Conservation (phyloP, 2,113 vertebrate species). For the Aphyosemion australe region DNA sequence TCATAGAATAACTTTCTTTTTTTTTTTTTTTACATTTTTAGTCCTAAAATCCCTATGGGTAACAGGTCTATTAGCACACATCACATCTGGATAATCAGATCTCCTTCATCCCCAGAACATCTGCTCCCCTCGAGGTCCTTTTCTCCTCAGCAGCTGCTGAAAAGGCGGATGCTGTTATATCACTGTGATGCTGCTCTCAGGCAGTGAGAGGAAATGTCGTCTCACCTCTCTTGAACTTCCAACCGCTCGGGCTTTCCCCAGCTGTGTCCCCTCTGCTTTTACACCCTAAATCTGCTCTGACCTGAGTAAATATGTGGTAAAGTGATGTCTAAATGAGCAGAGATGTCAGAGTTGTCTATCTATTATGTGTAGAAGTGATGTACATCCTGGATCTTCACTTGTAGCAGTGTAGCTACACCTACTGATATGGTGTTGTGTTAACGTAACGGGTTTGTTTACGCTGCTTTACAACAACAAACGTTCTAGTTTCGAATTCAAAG, state of each 20-base stretch:
- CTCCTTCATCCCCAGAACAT: conserved; percentile 1
- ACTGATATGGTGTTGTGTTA: too few relatives aligned
- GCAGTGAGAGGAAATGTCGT: conserved; percentile 59
- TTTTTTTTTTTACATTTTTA: too few relatives aligned
- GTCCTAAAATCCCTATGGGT: background rate
- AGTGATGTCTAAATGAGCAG: background rate
- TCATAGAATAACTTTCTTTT: too few relatives aligned
- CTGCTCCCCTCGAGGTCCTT: conserved; percentile 11
- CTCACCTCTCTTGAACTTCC: conserved; percentile 54
- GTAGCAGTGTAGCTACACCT: too few relatives aligned
- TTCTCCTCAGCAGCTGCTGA: conserved; percentile 28
- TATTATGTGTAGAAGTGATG: too few relatives aligned
- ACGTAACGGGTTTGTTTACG: too few relatives aligned
- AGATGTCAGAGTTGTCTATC: too few relatives aligned
- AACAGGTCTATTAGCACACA: background rate
- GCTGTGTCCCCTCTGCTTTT: conserved; percentile 37
- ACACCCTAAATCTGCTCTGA: conserved; percentile 51
- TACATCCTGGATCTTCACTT: too few relatives aligned
- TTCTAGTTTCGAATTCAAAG: too few relatives aligned
- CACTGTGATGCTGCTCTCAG: conserved; percentile 42
- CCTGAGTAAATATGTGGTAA: conserved; percentile 46
- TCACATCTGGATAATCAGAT: background rate
- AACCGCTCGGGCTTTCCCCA: conserved; percentile 29
- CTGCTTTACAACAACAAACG: too few relatives aligned
- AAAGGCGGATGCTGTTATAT: conserved; percentile 46